phyloP scores from a whole-genome alignment of 1,140 invertebrate species.

The Euura lappo region DNA sequence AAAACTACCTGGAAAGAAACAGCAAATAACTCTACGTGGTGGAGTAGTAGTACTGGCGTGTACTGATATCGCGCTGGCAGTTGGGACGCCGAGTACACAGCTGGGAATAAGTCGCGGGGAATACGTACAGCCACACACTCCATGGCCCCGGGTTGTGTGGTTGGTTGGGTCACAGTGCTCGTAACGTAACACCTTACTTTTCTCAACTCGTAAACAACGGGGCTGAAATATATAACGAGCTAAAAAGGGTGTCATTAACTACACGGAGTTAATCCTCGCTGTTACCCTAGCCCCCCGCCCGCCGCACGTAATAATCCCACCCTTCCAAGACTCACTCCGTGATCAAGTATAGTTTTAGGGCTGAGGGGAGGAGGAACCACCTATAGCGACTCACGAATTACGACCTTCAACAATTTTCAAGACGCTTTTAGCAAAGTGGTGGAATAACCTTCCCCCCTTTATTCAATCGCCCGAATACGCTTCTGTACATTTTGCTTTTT shows the following conservation, averaged over 20 bases:
- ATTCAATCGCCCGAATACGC: too few relatives aligned
- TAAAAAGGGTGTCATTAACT: conserved; percentile 1
- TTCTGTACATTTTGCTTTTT: too few relatives aligned
- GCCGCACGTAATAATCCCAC: neutral
- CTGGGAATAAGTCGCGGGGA: neutral
- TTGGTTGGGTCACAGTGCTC: neutral
- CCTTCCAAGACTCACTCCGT: neutral
- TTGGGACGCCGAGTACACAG: too few relatives aligned
- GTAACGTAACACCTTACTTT: conserved; percentile 4
- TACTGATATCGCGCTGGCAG: neutral
- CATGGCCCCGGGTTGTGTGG: neutral
- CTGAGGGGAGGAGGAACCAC: neutral
- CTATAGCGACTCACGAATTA: neutral
- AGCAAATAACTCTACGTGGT: conserved; percentile 1
- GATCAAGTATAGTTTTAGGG: conserved; percentile 5
- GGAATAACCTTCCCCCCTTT: too few relatives aligned
- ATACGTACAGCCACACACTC: neutral
- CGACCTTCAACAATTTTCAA: neutral
- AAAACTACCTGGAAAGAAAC: conserved; percentile 5
- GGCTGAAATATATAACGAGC: conserved; percentile 7
- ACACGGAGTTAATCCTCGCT: conserved; percentile 2
- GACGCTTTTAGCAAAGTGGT: neutral
- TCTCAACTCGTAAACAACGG: neutral
- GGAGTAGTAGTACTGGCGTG: neutral
- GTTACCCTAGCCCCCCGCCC: neutral